Percentiles rank a stretch among this genome's conserved stretches.
These are phyloP conservation scores for Characodon lateralis DNA, from an alignment of 2,797 vertebrate genomes.

Conservation along the genomic window DNA sequence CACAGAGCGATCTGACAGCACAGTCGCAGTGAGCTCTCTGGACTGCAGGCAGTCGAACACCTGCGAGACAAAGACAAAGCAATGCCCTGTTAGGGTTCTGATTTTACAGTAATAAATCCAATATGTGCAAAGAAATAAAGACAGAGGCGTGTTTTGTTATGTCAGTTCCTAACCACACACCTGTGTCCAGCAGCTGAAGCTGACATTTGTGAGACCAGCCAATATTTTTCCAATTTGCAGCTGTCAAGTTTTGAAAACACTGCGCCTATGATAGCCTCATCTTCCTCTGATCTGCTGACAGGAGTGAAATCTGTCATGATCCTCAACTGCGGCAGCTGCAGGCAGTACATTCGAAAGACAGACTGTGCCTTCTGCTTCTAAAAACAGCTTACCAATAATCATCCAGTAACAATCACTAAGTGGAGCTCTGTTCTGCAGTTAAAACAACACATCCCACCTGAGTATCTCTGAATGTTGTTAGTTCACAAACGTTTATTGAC, in stretches of 20 bases:
- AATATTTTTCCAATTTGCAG: constrained; percentile 13
- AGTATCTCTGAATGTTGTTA: not conserved
- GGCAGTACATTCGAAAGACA: not conserved
- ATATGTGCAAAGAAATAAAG: constrained; percentile 3
- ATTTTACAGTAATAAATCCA: not conserved
- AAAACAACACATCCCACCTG: not conserved
- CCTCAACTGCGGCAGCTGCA: not conserved
- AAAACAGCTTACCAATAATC: not conserved
- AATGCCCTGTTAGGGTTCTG: no score
- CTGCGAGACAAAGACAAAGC: constrained; percentile 67
- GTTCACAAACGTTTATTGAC: no score
- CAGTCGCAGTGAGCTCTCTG: constrained; percentile 82
- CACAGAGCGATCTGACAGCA: constrained; percentile 87
- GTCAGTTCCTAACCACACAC: not conserved
- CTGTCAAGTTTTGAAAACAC: constrained; percentile 11
- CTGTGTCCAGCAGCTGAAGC: constrained; percentile 3
- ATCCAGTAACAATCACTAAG: not conserved
- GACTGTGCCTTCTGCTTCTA: constrained; percentile 6
- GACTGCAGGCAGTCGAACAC: constrained; percentile 85
- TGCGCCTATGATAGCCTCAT: not conserved
- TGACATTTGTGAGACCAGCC: constrained; percentile 7
- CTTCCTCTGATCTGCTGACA: not conserved
- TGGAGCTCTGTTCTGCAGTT: not conserved
- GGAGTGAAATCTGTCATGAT: constrained; percentile 4
- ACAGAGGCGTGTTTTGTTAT: not conserved